Conservation (phyloP, 1,140 invertebrate species). For the Microplitis mediator region DNA sequence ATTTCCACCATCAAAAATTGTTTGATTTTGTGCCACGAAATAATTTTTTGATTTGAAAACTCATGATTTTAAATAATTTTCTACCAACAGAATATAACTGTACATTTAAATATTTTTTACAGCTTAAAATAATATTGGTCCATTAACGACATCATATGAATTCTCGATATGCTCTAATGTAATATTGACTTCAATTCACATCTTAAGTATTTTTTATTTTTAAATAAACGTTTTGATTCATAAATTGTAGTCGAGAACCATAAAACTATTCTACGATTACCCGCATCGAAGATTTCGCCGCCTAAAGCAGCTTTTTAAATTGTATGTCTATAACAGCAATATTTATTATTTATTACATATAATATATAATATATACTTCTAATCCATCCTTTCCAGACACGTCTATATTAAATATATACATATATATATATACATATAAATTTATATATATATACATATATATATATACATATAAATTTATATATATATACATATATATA, state of each 20-base stretch:
- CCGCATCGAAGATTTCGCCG: constrained; percentile 13
- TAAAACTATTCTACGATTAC: constrained; percentile 14
- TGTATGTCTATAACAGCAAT: not conserved
- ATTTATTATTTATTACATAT: not conserved
- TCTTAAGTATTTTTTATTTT: not conserved
- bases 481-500: not conserved
- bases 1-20: not conserved
- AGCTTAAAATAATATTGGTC: constrained; percentile 14
- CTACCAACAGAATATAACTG: constrained; percentile 4
- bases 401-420: not conserved
- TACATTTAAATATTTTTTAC: not conserved
- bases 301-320: constrained; percentile 7
- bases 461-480: not conserved
- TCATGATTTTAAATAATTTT: not conserved
- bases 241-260: constrained; percentile 3
- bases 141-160: constrained; percentile 17
- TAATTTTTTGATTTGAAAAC: not conserved
- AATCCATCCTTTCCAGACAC: not conserved
- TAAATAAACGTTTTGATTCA: not conserved
- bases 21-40: not conserved
- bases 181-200: constrained; percentile 27
- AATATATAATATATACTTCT: not conserved
- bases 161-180: constrained; percentile 25
- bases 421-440: no score
- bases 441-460: not conserved